phyloP scores from a whole-genome alignment of 2,888 invertebrate species.

The Azorinus chamasolen region DNA sequence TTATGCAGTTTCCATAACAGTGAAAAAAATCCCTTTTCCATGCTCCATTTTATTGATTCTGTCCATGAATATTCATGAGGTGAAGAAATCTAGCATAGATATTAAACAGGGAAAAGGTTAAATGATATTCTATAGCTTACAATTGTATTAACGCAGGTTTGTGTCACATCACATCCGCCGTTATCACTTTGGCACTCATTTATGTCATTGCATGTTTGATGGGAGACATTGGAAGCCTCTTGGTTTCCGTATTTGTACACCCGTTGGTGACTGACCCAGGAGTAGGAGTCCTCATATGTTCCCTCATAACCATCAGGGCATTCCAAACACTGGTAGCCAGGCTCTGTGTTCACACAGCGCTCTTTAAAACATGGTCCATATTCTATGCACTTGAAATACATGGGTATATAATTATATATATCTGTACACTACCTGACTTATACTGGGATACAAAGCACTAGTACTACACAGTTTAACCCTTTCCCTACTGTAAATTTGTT shows the following conservation, averaged over 20 bases:
- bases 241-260: slow-evolving; percentile 61
- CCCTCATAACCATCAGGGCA: slow-evolving; percentile 73
- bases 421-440: too few relatives aligned
- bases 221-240: slow-evolving; percentile 42
- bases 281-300: slow-evolving; percentile 71
- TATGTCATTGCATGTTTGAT: slow-evolving; percentile 71
- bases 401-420: too few relatives aligned
- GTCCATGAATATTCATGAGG: too few relatives aligned
- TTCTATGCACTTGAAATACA: slow-evolving; percentile 63
- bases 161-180: slow-evolving; percentile 75
- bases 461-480: too few relatives aligned
- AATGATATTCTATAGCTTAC: too few relatives aligned
- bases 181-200: slow-evolving; percentile 72
- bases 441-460: too few relatives aligned
- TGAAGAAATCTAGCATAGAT: too few relatives aligned
- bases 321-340: slow-evolving; percentile 74
- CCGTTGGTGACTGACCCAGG: slow-evolving; percentile 55
- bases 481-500: too few relatives aligned
- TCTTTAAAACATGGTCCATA: slow-evolving; percentile 64
- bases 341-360: slow-evolving; percentile 72
- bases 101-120: too few relatives aligned
- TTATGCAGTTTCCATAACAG: too few relatives aligned
- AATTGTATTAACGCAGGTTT: slow-evolving; percentile 74
- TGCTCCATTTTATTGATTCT: too few relatives aligned
- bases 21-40: too few relatives aligned